phyloP scores from a whole-genome alignment of 2,888 invertebrate genomes.

The Leptopilina drosophilae region DNA sequence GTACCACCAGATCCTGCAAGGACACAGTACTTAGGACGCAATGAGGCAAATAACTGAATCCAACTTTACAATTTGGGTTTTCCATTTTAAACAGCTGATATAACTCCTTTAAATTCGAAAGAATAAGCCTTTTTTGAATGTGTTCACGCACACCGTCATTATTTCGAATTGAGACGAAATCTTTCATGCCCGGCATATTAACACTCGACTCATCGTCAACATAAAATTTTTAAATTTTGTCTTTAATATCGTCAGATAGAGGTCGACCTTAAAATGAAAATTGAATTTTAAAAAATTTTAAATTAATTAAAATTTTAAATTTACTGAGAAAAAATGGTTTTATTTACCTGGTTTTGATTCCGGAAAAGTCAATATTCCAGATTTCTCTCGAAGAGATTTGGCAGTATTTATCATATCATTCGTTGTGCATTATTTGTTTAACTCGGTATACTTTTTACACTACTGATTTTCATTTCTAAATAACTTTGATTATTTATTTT shows the following conservation, averaged over 20 bases:
- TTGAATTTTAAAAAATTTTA: neutral
- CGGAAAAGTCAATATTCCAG: neutral
- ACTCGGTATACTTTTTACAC: neutral
- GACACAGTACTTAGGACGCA: conserved; percentile 44
- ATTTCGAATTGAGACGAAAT: too few species aligned
- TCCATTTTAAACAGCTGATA: too few species aligned
- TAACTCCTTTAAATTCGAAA: too few species aligned
- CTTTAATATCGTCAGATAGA: conserved; percentile 26
- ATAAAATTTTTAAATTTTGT: conserved; percentile 17
- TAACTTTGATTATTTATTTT: neutral
- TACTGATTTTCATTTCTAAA: neutral
- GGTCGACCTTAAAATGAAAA: neutral
- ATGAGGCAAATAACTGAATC: conserved; percentile 37
- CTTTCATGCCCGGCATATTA: too few species aligned
- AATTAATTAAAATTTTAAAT: neutral
- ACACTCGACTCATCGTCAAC: neutral
- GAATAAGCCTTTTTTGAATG: too few species aligned
- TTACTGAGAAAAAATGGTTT: neutral
- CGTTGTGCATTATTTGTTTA: neutral
- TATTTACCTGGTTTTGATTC: neutral
- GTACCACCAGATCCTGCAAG: conserved; percentile 45
- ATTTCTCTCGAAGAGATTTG: neutral
- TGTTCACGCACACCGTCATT: too few species aligned
- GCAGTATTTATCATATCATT: neutral
- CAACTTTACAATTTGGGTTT: conserved; percentile 9